These are phyloP conservation scores for Acropora yongei DNA, from an alignment of 64 coral and sea anemone species.

Conservation along the genomic window DNA sequence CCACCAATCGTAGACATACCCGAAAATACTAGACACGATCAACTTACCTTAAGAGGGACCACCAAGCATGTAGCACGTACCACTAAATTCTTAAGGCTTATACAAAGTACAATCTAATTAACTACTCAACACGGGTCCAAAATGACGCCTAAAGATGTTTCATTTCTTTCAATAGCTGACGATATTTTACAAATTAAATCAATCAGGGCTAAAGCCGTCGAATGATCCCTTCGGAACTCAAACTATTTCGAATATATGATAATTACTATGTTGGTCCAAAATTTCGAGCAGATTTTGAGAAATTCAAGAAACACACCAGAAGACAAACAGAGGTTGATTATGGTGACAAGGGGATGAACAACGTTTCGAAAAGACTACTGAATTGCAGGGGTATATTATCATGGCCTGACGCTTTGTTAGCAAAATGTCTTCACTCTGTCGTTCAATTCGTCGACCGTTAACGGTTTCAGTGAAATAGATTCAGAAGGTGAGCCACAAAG, in stretches of 20 bases:
- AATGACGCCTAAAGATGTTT: not conserved
- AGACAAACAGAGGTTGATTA: not conserved
- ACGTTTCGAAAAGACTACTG: not conserved
- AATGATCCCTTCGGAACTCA: not conserved
- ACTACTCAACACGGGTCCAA: not conserved
- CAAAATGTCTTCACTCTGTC: not conserved
- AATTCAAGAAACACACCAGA: not conserved
- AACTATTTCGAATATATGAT: not conserved
- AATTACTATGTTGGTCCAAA: not conserved
- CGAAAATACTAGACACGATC: no score
- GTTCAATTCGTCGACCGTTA: not conserved
- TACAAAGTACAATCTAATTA: no score
- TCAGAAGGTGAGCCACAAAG: not conserved
- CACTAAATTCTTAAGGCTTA: no score
- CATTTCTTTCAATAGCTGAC: not conserved
- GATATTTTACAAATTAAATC: not conserved
- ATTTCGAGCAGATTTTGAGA: not conserved
- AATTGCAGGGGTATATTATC: conserved; percentile 10
- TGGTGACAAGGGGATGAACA: not conserved
- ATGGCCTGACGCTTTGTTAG: not conserved
- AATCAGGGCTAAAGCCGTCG: not conserved
- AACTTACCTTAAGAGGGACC: no score
- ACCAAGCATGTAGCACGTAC: no score
- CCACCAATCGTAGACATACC: no score
- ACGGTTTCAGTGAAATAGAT: not conserved